Conservation (phyloP, 2,113 vertebrate species). For the Oncorhynchus nerka region DNA sequence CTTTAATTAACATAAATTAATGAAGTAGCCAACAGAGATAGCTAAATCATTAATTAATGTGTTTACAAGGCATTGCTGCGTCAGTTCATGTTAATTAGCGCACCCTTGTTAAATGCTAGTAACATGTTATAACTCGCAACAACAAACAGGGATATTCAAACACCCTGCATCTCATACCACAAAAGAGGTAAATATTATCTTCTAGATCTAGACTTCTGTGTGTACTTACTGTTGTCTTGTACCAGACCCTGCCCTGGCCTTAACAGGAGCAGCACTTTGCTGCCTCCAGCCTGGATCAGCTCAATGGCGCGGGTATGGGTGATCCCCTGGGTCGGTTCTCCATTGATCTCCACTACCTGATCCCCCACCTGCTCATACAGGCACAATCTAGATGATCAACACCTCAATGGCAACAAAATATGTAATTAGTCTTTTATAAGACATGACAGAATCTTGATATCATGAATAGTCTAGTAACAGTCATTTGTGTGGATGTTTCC, state of each 20-base stretch:
- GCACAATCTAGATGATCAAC: background rate
- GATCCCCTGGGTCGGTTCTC: constrained; percentile 94
- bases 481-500: constrained; percentile 20
- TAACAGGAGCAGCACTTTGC: constrained; percentile 89
- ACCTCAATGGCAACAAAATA: background rate
- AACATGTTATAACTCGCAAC: background rate
- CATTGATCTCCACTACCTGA: constrained; percentile 98
- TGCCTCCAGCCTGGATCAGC: constrained; percentile 94
- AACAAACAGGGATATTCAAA: background rate
- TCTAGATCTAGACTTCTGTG: no score
- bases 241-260: constrained; percentile 89
- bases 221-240: constrained; percentile 86
- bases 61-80: background rate
- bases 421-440: background rate
- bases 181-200: background rate
- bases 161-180: background rate
- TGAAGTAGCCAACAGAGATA: background rate
- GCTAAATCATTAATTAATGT: background rate
- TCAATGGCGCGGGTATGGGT: constrained; percentile 98
- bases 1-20: background rate
- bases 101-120: background rate
- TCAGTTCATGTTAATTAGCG: background rate
- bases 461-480: constrained; percentile 48
- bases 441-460: constrained; percentile 34
- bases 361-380: constrained; percentile 86